Percentiles rank a stretch among this genome's conserved stretches.
These are phyloP conservation scores for Rhea americana DNA, from an alignment of 2,113 vertebrate genomes.

Conservation along the genomic window DNA sequence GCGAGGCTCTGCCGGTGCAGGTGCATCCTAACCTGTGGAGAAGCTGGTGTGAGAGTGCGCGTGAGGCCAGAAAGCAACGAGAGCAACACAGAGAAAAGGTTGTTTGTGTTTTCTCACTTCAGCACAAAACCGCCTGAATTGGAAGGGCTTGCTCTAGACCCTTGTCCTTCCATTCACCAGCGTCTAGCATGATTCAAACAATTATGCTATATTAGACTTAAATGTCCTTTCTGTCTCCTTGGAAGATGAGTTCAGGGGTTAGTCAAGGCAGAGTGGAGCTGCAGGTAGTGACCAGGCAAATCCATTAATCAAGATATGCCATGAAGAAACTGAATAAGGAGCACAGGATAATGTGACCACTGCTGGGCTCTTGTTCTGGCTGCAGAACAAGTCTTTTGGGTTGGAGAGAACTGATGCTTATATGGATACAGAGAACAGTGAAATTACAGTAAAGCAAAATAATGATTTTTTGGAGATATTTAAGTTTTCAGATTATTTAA, in stretches of 20 bases:
- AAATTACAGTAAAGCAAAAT: not conserved
- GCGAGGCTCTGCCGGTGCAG: too few relatives aligned
- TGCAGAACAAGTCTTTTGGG: not conserved
- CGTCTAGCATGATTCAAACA: not conserved
- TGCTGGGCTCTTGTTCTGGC: not conserved
- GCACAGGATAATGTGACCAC: not conserved
- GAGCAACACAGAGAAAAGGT: not conserved
- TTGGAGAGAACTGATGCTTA: not conserved
- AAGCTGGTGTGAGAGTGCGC: not conserved
- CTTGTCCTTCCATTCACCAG: not conserved
- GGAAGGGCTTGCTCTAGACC: accelerated
- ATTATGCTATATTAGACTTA: not conserved
- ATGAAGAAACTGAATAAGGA: not conserved
- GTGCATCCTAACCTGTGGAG: not conserved
- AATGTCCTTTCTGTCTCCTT: not conserved
- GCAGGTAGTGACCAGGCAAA: not conserved
- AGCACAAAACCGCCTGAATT: not conserved
- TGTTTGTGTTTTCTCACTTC: accelerated
- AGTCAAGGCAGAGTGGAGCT: accelerated
- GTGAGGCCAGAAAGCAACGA: not conserved
- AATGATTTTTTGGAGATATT: not conserved
- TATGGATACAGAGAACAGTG: not conserved
- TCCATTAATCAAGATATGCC: not conserved
- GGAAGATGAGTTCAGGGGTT: not conserved
- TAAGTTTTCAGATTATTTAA: not conserved